Conservation (phyloP, 2,113 vertebrate species). For the Dasypus novemcinctus region DNA sequence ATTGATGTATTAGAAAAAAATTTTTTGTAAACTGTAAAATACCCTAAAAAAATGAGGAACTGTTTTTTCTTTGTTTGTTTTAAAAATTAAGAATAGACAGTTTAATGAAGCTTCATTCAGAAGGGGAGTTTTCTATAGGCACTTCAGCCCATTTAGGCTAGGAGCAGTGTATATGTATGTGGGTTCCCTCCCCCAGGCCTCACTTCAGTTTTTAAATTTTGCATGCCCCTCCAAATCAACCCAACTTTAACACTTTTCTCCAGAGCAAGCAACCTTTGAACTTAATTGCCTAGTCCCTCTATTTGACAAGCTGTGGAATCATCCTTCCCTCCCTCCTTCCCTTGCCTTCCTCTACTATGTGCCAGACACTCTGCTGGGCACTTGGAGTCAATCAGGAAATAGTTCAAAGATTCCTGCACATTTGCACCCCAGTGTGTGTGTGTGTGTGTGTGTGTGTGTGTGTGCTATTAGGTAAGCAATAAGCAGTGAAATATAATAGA, state of each 20-base stretch:
- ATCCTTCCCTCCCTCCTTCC: neutral
- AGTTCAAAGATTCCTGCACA: neutral
- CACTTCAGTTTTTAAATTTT: neutral
- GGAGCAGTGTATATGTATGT: neutral
- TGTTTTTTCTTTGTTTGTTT: neutral
- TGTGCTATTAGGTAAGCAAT: neutral
- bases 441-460: rapidly evolving
- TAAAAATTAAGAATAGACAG: neutral
- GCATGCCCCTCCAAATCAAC: neutral
- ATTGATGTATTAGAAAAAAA: neutral
- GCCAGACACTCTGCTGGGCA: neutral
- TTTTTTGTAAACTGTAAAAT: neutral
- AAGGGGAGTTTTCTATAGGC: neutral
- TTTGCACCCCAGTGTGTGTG: neutral
- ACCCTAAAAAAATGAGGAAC: neutral
- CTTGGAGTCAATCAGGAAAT: neutral
- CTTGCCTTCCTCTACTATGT: neutral
- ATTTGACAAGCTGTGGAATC: neutral
- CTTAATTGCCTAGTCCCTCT: neutral
- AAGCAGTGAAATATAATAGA: neutral
- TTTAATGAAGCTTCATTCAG: neutral
- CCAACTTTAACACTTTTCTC: neutral
- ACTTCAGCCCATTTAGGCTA: neutral
- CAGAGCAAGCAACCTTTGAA: neutral
- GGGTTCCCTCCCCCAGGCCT: neutral